phyloP scores from a whole-genome alignment of 2,113 vertebrate species.

The Anhinga anhinga region DNA sequence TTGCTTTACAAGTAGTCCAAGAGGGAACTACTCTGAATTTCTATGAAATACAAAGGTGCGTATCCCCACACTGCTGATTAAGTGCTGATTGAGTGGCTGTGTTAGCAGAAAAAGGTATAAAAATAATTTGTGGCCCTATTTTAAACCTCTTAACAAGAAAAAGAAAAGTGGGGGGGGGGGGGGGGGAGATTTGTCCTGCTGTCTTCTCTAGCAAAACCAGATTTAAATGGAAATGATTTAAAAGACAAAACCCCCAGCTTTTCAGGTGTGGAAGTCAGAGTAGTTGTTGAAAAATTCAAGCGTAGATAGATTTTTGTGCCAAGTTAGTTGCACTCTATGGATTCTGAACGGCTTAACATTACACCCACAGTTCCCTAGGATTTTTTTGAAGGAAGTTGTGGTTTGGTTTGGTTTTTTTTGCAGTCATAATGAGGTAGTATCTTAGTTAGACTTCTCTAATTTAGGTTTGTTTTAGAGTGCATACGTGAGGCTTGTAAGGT shows the following conservation, averaged over 20 bases:
- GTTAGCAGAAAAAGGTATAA: not conserved
- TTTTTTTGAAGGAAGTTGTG: not conserved
- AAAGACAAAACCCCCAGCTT: not conserved
- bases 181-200: not conserved
- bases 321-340: not conserved
- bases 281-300: not conserved
- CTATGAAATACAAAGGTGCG: not conserved
- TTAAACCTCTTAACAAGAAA: not conserved
- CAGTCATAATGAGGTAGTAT: not conserved
- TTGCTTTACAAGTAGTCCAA: not conserved
- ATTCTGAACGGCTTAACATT: not conserved
- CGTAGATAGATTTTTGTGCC: not conserved
- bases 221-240: not conserved
- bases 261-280: not conserved
- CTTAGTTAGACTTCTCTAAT: not conserved
- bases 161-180: not conserved
- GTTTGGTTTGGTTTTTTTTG: too few relatives aligned
- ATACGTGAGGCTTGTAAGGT: not conserved
- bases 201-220: not conserved
- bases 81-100: not conserved
- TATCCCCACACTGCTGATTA: not conserved
- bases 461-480: not conserved
- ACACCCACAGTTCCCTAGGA: not conserved
- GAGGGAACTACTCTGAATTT: not conserved
- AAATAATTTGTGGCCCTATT: not conserved